Base-by-base conservation (phyloP, 2,888 invertebrate species). In the Dinocampus coccinellae region DNA sequence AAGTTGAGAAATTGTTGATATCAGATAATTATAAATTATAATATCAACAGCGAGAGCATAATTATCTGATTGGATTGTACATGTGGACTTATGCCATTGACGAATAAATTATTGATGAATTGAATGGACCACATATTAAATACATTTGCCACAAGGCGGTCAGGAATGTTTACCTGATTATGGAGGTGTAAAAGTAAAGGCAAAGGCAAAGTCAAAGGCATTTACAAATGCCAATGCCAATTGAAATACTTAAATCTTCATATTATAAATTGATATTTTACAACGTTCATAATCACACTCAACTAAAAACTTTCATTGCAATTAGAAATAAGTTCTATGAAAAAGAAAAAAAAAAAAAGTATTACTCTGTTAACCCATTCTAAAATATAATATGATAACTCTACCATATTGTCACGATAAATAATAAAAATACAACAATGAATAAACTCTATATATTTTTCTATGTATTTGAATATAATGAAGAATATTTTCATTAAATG, bases 1-100 rank as follows among this genome's bases (percentile, higher is more conserved):
- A 4, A 13, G n/a, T n/a, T 80, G 78, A 80, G 73, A 42, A 39
- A 20, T 22, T 61, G 16, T 24, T 61, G 16, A 39, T 34, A 36
- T 36, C 10, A 3, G 10, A 61, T 39, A 11, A 61, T 61, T 22
- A 39, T 29, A 33, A 57, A 24, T 26, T 13, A 55, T n/a, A 55
- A 16, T 57, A 33, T 33, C 11, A 11, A 1, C 29, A 11, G 2
- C 11, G n/a, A n/a, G n/a, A 3, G 39, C 47, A 47, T 16, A 47
- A 47, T 47, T 47, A 47, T 20, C 16, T 16, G 1, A 7, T 7
- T 3, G 16, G n/a, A 16, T 47, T 47, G 16, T 47, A 39, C 11
- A n/a, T 4, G 39, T 3, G n/a, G 6, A n/a, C 6, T 6, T 9
- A 58, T 58, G 66, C 66, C 57, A 39, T 29, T 16, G 13, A 55